Evolutionary conservation across 1,140 invertebrate species (phyloP), one percentile per base, ranked within the genome.

Genomic region (Pissodes strobi): DNA sequence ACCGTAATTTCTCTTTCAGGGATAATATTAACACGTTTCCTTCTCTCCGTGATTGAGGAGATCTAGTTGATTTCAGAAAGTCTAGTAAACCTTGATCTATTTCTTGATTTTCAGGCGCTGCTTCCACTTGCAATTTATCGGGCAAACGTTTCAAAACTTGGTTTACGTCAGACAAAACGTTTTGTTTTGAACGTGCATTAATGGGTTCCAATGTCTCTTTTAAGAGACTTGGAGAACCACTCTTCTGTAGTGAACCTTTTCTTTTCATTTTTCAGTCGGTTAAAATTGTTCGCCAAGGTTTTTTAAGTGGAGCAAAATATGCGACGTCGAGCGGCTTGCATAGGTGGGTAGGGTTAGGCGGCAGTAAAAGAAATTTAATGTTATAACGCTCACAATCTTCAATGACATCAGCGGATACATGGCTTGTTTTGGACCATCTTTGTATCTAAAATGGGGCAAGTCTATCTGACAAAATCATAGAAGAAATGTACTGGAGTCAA

Each of bases 261-360:
- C 17, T 55, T 55, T 38, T 38, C 15, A 51, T 15, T 57, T 57
- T 57, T 15, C 43, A 46, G 12, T 45, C 23, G 2, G 23, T 59
- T 12, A 59, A n/a, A 13, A 59, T 2, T 9, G 9, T 5, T n/a
- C 27, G 8, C 56, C 56, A 46, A 19, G 5, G 12, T 21, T 59
- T 30, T 17, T 58, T 58, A 22, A 58, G 18, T 12, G 38, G 56
- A 17, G n/a, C 34, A 27, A 59, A 46, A 19, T 25, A 46, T 6
- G 39, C 39, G 9, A 46, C 56, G 0, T 48, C 56, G 1, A 59
- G 27, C n/a, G n/a, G n/a, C n/a, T n/a, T n/a, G n/a, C n/a, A n/a
- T n/a, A n/a, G n/a, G n/a, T n/a, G n/a, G n/a, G 43, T 59, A 3
- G 56, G 46, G 18, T 59, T 45, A 6, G 56, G 39, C 9, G 25